These are phyloP conservation scores for Mesorhabditis sp. DNA, from an alignment of 2,888 invertebrate genomes.

Conservation along the genomic window DNA sequence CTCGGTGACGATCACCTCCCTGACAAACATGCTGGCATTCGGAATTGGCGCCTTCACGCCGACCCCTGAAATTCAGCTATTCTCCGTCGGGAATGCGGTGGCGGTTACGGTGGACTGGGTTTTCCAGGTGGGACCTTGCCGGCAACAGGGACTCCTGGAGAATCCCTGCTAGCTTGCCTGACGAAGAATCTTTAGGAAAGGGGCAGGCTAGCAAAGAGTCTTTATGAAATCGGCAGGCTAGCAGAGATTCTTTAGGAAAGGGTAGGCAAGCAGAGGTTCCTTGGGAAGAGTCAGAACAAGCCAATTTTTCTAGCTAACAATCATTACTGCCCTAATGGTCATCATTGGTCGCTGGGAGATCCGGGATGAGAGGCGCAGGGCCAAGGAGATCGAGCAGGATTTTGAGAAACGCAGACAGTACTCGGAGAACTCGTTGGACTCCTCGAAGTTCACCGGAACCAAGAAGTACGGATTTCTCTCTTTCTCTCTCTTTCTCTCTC, in stretches of 20 bases:
- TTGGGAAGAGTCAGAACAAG: neutral
- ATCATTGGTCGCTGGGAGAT: constrained; percentile 46
- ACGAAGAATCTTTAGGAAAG: too few species aligned
- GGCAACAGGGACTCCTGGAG: too few species aligned
- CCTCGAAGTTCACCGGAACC: constrained; percentile 9
- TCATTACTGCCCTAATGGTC: constrained; percentile 52
- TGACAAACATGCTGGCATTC: constrained; percentile 48
- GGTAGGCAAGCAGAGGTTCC: neutral
- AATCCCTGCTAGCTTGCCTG: too few species aligned
- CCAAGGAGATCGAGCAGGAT: neutral
- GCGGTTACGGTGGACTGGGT: constrained; percentile 50
- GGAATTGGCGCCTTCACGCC: constrained; percentile 51
- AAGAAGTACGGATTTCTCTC: neutral
- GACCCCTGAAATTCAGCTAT: constrained; percentile 55
- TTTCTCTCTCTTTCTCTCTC: neutral
- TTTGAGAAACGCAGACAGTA: constrained; percentile 8
- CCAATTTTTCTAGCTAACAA: constrained; percentile 39
- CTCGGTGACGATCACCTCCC: constrained; percentile 51
- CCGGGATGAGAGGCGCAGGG: neutral
- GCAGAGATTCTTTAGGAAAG: neutral
- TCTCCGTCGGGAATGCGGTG: constrained; percentile 53
- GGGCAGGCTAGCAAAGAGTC: neutral
- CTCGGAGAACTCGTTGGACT: constrained; percentile 11
- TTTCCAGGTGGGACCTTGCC: constrained; percentile 28
- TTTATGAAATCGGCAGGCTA: neutral